Conservation (phyloP, 2,888 invertebrate genomes). For the Synergus gifuensis region DNA sequence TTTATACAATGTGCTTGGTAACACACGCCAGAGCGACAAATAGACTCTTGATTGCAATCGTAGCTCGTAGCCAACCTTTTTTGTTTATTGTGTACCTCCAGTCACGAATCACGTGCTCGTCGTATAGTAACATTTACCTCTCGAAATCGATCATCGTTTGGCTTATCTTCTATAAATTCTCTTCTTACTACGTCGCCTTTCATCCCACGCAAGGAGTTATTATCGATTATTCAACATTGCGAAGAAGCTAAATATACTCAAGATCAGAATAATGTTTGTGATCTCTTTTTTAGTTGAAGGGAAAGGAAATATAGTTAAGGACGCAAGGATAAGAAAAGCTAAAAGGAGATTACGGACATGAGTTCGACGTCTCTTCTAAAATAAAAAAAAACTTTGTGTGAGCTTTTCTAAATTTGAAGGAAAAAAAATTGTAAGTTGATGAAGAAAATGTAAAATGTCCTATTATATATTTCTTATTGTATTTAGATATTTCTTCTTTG, state of each 20-base stretch:
- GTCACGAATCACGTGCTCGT: not conserved
- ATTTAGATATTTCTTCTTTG: not conserved
- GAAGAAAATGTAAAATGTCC: not conserved
- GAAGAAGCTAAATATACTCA: not conserved
- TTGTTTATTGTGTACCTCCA: not conserved
- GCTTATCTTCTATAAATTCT: not conserved
- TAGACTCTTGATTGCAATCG: slow-evolving; percentile 8
- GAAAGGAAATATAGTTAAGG: slow-evolving; percentile 8
- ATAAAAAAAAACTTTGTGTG: no score
- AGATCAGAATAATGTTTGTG: not conserved
- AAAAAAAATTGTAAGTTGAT: no score
- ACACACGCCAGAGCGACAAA: slow-evolving; percentile 17
- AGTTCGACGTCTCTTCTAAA: not conserved
- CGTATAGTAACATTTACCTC: not conserved
- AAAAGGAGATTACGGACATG: not conserved
- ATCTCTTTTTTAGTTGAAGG: not conserved
- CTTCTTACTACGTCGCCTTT: not conserved
- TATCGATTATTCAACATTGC: not conserved
- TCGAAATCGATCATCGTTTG: not conserved
- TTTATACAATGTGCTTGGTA: not conserved
- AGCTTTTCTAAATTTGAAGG: not conserved
- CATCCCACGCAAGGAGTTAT: not conserved
- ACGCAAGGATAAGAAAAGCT: not conserved
- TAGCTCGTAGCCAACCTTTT: not conserved
- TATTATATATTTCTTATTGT: slow-evolving; percentile 5